Evolutionary conservation across 1,140 invertebrate species (phyloP), one percentile per base, ranked within the genome.

Genomic region (Heliothis virescens): DNA sequence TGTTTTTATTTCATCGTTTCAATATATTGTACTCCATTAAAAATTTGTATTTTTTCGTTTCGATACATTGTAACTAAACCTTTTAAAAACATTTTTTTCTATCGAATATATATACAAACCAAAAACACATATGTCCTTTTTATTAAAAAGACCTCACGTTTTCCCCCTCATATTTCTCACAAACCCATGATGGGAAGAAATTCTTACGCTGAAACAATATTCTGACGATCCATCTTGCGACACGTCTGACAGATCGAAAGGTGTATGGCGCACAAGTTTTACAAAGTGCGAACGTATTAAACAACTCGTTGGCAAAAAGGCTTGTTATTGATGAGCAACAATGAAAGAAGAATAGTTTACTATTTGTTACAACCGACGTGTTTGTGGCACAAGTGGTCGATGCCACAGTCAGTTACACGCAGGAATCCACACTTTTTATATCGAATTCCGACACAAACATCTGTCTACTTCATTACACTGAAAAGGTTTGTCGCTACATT

Each of bases 271-370:
- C 21, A 18, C 10, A 29, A 53, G 67, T 71, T 53, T 71, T 71
- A 71, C 48, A 16, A 71, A 71, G 18, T 57, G 52, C 15, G 15
- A 72, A 41, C 11, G 47, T 72, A 72, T 72, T 72, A 72, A 72
- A 72, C 69, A 72, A 55, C 26, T 57, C 16, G 21, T 72, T 67
- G 53, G 74, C 80, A 60, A 55, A 71, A 62, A 76, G 78, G 81
- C 65, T 62, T 63, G 79, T 85, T 81, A 81, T 82, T 81, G 82
- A 85, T 83, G 84, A 79, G 72, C 62, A 79, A 79, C 82, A 85
- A 72, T 83, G 82, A 83, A 72, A 75, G 80, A 85, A 79, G 81
- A 80, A 83, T 85, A 82, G 82, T 80, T 75, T 69, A 69, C 80
- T 34, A 83, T 85, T 83, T 85, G 82, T 85, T 71, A 62, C 59